Evolutionary conservation across 2,113 vertebrate species (phyloP).

Genomic region (Lophotis ruficrista): DNA sequence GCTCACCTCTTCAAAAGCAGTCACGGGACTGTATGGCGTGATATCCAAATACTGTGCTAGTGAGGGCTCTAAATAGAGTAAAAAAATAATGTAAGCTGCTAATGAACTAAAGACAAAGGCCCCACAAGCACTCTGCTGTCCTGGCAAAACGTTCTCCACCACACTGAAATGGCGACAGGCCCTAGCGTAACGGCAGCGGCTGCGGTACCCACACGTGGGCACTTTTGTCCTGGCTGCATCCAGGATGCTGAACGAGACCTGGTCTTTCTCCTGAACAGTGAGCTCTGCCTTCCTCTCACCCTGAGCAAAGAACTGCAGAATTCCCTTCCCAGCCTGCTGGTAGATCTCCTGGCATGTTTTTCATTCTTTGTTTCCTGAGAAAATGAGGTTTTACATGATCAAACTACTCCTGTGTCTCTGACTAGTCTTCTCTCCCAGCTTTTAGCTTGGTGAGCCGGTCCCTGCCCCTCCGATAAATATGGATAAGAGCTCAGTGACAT

Average conservation of each 20-base stretch:
- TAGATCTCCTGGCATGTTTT: neutral
- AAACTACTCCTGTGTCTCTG: neutral
- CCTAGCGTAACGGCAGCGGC: neutral
- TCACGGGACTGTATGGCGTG: neutral
- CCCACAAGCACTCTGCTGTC: neutral
- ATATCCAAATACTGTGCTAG: rapidly evolving
- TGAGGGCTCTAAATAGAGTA: neutral
- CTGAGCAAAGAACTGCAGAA: neutral
- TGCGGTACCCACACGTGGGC: neutral
- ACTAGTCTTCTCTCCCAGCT: neutral
- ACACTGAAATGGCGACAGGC: neutral
- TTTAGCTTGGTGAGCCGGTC: neutral
- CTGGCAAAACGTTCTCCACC: neutral
- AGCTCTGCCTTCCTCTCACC: neutral
- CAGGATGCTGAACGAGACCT: neutral
- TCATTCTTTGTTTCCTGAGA: neutral
- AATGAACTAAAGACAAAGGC: neutral
- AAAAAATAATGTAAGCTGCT: neutral
- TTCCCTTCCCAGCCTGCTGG: neutral
- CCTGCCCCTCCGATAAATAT: neutral
- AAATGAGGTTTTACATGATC: neutral
- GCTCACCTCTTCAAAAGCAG: neutral
- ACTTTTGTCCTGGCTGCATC: neutral
- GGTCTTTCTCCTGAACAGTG: neutral
- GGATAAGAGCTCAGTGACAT: neutral